These are phyloP conservation scores for Lepidostoma basale DNA, from an alignment of 1,140 invertebrate species.

Conservation along the genomic window DNA sequence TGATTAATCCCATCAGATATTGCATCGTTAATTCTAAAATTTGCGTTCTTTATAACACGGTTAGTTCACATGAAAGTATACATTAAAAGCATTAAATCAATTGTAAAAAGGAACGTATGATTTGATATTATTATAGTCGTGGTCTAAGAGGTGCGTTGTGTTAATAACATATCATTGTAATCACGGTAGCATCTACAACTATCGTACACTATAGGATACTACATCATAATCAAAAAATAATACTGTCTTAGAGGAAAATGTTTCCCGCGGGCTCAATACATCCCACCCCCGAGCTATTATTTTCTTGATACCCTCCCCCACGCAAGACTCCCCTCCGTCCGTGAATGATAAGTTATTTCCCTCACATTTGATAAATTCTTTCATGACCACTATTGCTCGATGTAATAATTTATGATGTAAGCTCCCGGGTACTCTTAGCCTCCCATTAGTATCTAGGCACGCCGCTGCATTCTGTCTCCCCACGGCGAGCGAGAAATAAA, in stretches of 20 bases:
- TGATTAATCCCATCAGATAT: too few relatives aligned
- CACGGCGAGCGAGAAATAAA: neutral
- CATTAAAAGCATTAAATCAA: too few relatives aligned
- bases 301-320: slow-evolving; percentile 28
- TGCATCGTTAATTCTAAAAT: too few relatives aligned
- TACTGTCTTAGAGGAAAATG: slow-evolving; percentile 32
- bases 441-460: neutral
- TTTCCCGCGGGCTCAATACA: slow-evolving; percentile 39
- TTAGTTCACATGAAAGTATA: too few relatives aligned
- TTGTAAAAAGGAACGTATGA: too few relatives aligned
- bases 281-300: slow-evolving; percentile 32
- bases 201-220: slow-evolving; percentile 28
- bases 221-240: slow-evolving; percentile 44
- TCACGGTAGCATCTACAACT: neutral
- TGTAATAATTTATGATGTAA: slow-evolving; percentile 40
- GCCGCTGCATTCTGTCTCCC: neutral
- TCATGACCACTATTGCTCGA: slow-evolving; percentile 43
- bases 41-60: too few relatives aligned
- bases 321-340: slow-evolving; percentile 13
- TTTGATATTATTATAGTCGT: neutral
- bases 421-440: neutral
- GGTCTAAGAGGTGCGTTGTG: neutral
- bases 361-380: slow-evolving; percentile 42
- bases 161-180: slow-evolving; percentile 19
- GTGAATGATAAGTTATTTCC: slow-evolving; percentile 35